A percentile compares a stretch with the other conserved stretches of the same genome.
Conservation (phyloP, 2,113 vertebrate species). For the Tonatia bakeri region DNA sequence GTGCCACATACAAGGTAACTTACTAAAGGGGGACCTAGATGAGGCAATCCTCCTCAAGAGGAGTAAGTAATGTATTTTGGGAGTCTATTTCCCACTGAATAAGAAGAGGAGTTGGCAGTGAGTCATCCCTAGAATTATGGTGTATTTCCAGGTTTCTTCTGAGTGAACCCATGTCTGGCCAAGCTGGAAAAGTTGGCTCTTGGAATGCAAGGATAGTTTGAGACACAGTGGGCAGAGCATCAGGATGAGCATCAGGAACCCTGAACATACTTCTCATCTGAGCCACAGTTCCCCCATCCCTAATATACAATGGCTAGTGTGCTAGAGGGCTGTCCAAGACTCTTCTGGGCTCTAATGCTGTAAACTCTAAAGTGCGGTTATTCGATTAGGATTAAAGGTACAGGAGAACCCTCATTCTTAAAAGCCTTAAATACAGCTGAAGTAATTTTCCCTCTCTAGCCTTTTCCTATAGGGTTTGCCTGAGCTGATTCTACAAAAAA, state of each 20-base stretch:
- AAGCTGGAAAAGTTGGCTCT: neutral
- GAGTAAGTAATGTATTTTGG: neutral
- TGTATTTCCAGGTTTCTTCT: conserved; percentile 24
- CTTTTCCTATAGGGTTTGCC: neutral
- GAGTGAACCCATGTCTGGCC: neutral
- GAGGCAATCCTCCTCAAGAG: neutral
- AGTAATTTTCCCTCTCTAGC: neutral
- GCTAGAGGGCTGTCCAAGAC: neutral
- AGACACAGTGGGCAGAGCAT: neutral
- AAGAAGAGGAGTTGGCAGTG: neutral
- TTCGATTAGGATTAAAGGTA: neutral
- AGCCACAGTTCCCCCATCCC: neutral
- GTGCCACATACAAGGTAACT: neutral
- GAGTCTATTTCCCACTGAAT: conserved; percentile 19
- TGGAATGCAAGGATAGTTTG: neutral
- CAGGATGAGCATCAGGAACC: neutral
- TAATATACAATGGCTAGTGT: neutral
- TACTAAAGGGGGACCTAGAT: neutral
- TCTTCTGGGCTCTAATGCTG: neutral
- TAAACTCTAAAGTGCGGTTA: neutral
- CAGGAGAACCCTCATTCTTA: neutral
- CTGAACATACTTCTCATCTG: neutral
- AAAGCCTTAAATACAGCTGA: neutral
- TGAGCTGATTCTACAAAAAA: neutral
- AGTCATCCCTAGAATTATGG: neutral